Evolutionary conservation across 1,140 invertebrate genomes (phyloP), one percentile per base, ranked within the genome.

Genomic region (Bathynomus jamesi): DNA sequence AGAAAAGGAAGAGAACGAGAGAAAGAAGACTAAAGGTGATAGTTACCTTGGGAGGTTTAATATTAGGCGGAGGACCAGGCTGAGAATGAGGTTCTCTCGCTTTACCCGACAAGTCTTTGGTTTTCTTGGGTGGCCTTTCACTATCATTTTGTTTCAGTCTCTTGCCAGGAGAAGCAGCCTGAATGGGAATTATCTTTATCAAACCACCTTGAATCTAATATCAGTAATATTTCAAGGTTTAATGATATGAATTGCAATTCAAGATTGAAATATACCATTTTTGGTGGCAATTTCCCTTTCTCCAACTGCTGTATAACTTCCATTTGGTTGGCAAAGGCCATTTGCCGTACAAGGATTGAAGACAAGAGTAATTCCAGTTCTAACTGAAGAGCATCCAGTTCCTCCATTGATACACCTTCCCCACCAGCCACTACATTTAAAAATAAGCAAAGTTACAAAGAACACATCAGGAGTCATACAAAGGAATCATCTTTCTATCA

Each of bases 361-460:
- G 91, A 92, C 11, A 95, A 83, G 29, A 96, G 81, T 53, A 89
- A 89, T 83, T 97, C 94, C n/a, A 96, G 81, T 80, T 96, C 94
- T 60, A 90, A 80, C 80, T 97, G 94, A 11, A 96, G 82, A 0
- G 85, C 85, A 80, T 96, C 93, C 13, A 96, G 82, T 80, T 96
- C 93, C 75, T 95, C 93, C 81, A 91, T 88, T 25, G 75, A 32
- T 17, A 76, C 72, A 5, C 75, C 76, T 25, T 75, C 73, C 21
- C 30, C 71, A 71, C 69, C 71, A 25, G 71, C 61, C 67, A 72
- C 70, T 74, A 61, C 40, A 28, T n/a, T n/a, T n/a, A n/a, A n/a
- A n/a, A n/a, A n/a, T n/a, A n/a, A n/a, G n/a, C n/a, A n/a, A n/a
- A n/a, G n/a, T n/a, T n/a, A n/a, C n/a, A n/a, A n/a, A n/a, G n/a